Evolutionary conservation across 2,797 vertebrate genomes (phyloP).

Genomic region (Anguilla obscura): DNA sequence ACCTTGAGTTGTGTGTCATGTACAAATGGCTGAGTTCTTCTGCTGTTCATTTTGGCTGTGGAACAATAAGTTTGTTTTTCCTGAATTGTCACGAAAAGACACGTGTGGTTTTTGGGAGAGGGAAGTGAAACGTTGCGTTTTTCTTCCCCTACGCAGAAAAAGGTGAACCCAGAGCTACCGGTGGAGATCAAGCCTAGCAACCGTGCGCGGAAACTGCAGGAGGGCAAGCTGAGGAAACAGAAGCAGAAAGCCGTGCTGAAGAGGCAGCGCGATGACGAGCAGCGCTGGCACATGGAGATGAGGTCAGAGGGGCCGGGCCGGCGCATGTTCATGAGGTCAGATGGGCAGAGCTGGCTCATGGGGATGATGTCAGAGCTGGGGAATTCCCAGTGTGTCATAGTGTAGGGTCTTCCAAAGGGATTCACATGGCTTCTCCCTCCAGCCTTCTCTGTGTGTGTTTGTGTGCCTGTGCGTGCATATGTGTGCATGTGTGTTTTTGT

Average conservation of each 20-base stretch:
- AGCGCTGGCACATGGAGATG: conserved; percentile 76
- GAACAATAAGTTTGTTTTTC: not conserved
- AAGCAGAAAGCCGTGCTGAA: conserved; percentile 73
- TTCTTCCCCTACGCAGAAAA: conserved; percentile 67
- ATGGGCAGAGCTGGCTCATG: conserved; percentile 38
- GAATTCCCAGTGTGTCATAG: not conserved
- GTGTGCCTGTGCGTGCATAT: no score
- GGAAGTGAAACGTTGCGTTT: not conserved
- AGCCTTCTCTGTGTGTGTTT: not conserved
- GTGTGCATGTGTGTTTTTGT: no score
- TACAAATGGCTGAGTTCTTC: not conserved
- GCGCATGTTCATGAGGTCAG: conserved; percentile 2
- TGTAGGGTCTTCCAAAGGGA: not conserved
- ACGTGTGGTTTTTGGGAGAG: not conserved
- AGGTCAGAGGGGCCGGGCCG: conserved; percentile 60
- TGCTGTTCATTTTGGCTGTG: not conserved
- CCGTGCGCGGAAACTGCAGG: conserved; percentile 72
- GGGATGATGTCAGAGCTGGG: conserved; percentile 11
- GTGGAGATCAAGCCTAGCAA: conserved; percentile 76
- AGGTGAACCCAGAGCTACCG: conserved; percentile 80
- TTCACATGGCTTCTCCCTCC: conserved; percentile 8
- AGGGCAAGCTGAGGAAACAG: conserved; percentile 75
- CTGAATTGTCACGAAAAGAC: not conserved
- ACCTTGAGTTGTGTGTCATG: not conserved
- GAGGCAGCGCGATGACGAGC: conserved; percentile 73